Conservation (phyloP, 2,113 vertebrate species). For the Petromus typicus region DNA sequence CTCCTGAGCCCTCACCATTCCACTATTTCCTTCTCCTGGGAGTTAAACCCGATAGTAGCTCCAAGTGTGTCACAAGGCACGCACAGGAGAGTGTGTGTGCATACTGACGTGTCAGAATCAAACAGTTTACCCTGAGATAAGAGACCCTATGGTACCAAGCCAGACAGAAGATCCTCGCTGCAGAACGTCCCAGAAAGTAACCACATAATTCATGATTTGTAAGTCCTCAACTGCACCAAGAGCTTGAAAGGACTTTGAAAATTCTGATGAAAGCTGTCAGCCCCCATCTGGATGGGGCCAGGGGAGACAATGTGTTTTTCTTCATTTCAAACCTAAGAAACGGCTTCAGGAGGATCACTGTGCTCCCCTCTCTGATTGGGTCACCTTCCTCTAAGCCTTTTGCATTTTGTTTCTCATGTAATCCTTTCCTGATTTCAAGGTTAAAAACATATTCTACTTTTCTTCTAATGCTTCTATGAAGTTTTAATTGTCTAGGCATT, state of each 20-base stretch:
- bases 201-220: background rate
- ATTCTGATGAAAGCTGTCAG: background rate
- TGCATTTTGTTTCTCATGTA: background rate
- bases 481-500: background rate
- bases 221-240: background rate
- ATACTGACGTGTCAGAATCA: background rate
- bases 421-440: background rate
- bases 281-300: background rate
- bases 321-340: background rate
- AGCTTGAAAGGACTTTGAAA: background rate
- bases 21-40: background rate
- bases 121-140: background rate
- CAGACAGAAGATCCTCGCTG: background rate
- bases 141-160: background rate
- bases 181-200: background rate
- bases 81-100: fast-evolving
- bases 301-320: background rate
- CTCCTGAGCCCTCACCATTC: background rate
- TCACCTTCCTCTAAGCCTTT: background rate
- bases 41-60: background rate
- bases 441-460: background rate
- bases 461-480: background rate
- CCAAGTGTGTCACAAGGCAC: background rate
- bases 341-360: background rate
- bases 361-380: background rate